Evolutionary conservation across 2,888 invertebrate genomes (phyloP).

Genomic region (Eristalis tenax): DNA sequence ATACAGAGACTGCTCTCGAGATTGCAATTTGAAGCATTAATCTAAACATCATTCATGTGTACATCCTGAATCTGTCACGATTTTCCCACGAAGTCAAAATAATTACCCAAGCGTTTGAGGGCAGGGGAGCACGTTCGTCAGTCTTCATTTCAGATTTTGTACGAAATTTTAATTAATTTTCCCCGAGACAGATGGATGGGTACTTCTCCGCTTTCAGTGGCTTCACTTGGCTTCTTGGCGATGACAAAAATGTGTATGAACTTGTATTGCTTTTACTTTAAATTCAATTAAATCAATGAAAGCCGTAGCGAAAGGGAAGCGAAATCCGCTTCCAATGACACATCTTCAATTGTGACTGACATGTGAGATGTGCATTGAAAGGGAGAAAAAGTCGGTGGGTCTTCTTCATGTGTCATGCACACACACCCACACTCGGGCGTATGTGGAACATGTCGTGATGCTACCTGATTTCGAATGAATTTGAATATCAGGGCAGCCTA

Average conservation of each 20-base stretch:
- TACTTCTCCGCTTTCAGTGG: neutral
- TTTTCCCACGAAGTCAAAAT: slow-evolving; percentile 17
- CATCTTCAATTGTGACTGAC: neutral
- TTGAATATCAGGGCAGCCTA: neutral
- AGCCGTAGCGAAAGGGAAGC: neutral
- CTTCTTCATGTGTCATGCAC: neutral
- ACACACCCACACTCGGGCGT: slow-evolving; percentile 10
- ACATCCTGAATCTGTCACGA: neutral
- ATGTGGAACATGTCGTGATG: slow-evolving; percentile 6
- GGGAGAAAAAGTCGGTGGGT: neutral
- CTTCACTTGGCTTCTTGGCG: neutral
- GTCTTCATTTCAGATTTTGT: slow-evolving; percentile 1
- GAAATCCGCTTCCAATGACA: neutral
- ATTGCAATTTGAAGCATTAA: slow-evolving; percentile 29
- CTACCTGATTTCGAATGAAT: neutral
- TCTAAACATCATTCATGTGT: neutral
- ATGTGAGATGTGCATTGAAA: neutral
- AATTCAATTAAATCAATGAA: neutral
- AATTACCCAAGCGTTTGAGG: neutral
- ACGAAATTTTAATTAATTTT: slow-evolving; percentile 28
- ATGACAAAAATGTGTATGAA: neutral
- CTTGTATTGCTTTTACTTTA: neutral
- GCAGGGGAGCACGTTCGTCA: neutral
- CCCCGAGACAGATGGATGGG: neutral
- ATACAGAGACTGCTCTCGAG: slow-evolving; percentile 7